A percentile compares a stretch with the other conserved stretches of the same genome.
Evolutionary conservation across 2,113 vertebrate species (phyloP).

Genomic region (Tor tambroides): DNA sequence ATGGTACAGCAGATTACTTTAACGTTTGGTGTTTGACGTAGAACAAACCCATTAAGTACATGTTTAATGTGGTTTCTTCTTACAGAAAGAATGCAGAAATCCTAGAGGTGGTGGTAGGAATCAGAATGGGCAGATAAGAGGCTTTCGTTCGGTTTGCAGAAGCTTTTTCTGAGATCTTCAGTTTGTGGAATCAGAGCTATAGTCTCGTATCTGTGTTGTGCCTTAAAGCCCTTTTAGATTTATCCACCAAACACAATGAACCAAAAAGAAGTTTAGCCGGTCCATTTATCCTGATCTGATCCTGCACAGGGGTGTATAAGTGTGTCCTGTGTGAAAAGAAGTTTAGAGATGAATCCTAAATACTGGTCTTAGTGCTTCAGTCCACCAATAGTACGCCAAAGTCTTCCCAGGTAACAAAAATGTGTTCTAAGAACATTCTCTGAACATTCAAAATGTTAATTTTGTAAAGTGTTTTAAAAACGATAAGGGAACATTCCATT

Average conservation of each 20-base stretch:
- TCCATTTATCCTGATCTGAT: constrained; percentile 14
- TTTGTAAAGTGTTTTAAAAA: no score
- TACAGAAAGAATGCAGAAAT: not conserved
- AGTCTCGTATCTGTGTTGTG: not conserved
- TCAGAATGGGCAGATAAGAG: constrained; percentile 21
- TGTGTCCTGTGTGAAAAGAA: not conserved
- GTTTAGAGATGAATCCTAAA: constrained; percentile 13
- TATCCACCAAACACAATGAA: constrained; percentile 34
- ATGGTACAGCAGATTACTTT: constrained; percentile 41
- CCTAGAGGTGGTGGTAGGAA: not conserved
- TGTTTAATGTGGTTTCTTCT: constrained; percentile 44
- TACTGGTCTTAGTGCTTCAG: not conserved
- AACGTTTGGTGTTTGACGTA: constrained; percentile 22
- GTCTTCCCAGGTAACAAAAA: no score
- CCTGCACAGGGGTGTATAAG: not conserved
- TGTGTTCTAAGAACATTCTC: no score
- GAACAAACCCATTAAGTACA: constrained; percentile 37
- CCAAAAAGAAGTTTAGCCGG: not conserved
- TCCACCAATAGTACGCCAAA: no score
- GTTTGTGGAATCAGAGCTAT: not conserved
- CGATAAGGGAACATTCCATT: no score
- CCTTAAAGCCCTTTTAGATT: constrained; percentile 29
- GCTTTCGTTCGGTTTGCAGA: constrained; percentile 11
- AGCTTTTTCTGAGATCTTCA: constrained; percentile 11
- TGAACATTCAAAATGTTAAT: no score